Evolutionary conservation across 2,797 vertebrate species (phyloP), one percentile per base, ranked within the genome.

Genomic region (Acanthopagrus latus): DNA sequence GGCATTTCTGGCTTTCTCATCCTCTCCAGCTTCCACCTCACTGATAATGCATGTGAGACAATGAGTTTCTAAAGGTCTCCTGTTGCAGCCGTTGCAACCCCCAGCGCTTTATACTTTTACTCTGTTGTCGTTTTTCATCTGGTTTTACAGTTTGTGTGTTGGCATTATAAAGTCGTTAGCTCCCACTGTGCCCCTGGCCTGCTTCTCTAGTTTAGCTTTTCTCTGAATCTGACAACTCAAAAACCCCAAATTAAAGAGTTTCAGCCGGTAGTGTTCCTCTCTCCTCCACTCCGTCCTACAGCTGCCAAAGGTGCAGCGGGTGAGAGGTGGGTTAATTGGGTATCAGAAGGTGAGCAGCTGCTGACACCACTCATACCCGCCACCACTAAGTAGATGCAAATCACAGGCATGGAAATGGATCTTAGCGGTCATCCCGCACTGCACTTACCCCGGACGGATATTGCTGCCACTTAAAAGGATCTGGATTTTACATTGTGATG

Each of bases 351-450:
- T 86, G 80, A 87, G 67, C 68, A 67, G 76, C 84, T 78, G 76
- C 86, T 81, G 82, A 92, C 85, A 82, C 65, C 73, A 27, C 76
- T 81, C 72, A 60, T 17, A 63, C 41, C 69, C 12, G 8, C 52
- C 18, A 70, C 55, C 62, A n/a, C 70, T 87, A 84, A 92, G 84
- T 50, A 74, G 67, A 91, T 92, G 82, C 81, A 91, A 92, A 92
- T 91, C 70, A 54, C 3, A 58, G 78, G 70, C 81, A 78, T 84
- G 64, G 57, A 91, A 89, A 78, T 83, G 64, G 81, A 82, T 86
- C 74, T 76, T 46, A 25, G 76, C 62, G 44, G 73, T 78, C 83
- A 83, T 71, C 72, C 82, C 20, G 0, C 51, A 64, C 77, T 84
- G 0, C 51, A 64, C 77, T 84, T 80, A 76, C 63, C 57, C 56